Percentiles rank a stretch among this genome's conserved stretches.
These are phyloP conservation scores for Zoanthus sansibaricus DNA, from an alignment of 92 coral and sea anemone species.

Conservation along the genomic window DNA sequence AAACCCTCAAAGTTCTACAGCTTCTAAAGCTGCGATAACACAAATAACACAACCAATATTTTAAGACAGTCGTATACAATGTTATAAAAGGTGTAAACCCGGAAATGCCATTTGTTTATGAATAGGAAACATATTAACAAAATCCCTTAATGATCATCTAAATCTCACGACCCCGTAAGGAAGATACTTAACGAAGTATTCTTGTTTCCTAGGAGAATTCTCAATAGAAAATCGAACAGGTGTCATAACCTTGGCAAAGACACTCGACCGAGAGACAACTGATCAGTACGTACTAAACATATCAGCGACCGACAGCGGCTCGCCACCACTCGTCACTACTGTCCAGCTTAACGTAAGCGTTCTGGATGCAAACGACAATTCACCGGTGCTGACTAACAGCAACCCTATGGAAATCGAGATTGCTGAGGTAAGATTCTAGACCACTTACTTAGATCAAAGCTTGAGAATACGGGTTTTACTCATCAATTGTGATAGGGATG, in stretches of 20 bases:
- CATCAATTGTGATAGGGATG: neutral
- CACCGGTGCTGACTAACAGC: slow-evolving; percentile 61
- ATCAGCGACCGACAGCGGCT: slow-evolving; percentile 71
- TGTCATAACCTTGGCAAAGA: slow-evolving; percentile 54
- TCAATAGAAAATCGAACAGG: slow-evolving; percentile 74
- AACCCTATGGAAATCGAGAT: slow-evolving; percentile 38
- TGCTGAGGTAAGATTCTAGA: slow-evolving; percentile 46
- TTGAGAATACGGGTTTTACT: neutral
- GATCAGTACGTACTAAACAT: slow-evolving; percentile 61
- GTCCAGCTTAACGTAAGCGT: slow-evolving; percentile 62
- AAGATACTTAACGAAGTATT: slow-evolving; percentile 60
- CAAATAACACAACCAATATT: too few relatives aligned
- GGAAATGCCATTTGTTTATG: too few relatives aligned
- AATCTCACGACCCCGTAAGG: too few relatives aligned
- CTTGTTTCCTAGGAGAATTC: slow-evolving; percentile 55
- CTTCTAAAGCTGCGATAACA: too few relatives aligned
- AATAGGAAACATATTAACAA: too few relatives aligned
- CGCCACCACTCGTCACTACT: slow-evolving; percentile 59
- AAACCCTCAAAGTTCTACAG: too few relatives aligned
- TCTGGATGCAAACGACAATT: slow-evolving; percentile 75
- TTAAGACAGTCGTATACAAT: too few relatives aligned
- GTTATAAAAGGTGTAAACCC: too few relatives aligned
- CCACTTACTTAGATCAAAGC: neutral
- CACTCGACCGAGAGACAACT: slow-evolving; percentile 71
- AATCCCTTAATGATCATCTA: too few relatives aligned